Percentiles rank a stretch among this genome's conserved stretches.
Conservation (phyloP, 2,797 vertebrate genomes). For the Podarcis lilfordi region DNA sequence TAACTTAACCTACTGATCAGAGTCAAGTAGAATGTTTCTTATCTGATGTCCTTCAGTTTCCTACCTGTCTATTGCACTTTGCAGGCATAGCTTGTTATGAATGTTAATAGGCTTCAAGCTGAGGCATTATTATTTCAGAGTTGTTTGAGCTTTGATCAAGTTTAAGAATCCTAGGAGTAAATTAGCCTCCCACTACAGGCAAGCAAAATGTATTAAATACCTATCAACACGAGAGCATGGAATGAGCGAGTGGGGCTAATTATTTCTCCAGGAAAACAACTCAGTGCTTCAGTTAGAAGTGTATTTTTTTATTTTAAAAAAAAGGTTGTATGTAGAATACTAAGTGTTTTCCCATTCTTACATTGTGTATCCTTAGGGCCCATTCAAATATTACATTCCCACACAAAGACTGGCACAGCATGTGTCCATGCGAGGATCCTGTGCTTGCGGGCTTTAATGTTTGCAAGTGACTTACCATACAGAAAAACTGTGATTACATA, state of each 20-base stretch:
- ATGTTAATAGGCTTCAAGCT: slow-evolving; percentile 18
- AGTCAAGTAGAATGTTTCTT: slow-evolving; percentile 16
- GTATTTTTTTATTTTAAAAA: neutral
- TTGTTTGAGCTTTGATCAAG: slow-evolving; percentile 28
- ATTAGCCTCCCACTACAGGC: neutral
- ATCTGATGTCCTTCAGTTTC: slow-evolving; percentile 38
- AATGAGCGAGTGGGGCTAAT: slow-evolving; percentile 2
- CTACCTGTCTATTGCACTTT: slow-evolving; percentile 26
- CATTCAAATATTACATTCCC: neutral
- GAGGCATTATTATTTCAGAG: slow-evolving; percentile 26
- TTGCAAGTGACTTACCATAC: neutral
- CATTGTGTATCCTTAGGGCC: neutral
- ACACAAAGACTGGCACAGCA: neutral
- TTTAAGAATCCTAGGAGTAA: slow-evolving; percentile 29
- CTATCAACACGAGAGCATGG: slow-evolving; percentile 11
- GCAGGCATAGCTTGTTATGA: neutral
- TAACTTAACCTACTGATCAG: slow-evolving; percentile 19
- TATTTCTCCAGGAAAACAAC: slow-evolving; percentile 14
- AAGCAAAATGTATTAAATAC: slow-evolving; percentile 10
- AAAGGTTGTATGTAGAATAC: neutral
- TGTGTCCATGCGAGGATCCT: neutral
- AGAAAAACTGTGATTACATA: neutral
- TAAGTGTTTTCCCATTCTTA: neutral
- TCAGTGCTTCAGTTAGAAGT: neutral
- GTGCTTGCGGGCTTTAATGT: neutral